Evolutionary conservation across 2,113 vertebrate species (phyloP).

Genomic region (Oxygymnocypris stewartii): DNA sequence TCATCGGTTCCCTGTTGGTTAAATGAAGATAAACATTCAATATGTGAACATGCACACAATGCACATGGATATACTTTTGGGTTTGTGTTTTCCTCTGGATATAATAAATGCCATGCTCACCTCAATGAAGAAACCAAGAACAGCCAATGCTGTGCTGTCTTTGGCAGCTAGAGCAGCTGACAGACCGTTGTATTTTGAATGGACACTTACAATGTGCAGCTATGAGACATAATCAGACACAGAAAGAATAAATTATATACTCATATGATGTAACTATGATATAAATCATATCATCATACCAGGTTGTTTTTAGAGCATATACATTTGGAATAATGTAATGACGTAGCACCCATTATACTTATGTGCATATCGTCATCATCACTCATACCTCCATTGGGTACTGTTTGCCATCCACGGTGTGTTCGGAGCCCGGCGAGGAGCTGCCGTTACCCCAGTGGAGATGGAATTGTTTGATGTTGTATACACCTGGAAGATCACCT

Average conservation of each 20-base stretch:
- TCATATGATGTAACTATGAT: too few species aligned
- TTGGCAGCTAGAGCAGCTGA: background rate
- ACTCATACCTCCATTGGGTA: slow-evolving; percentile 73
- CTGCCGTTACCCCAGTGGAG: slow-evolving; percentile 72
- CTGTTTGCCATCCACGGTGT: slow-evolving; percentile 62
- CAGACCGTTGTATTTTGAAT: slow-evolving; percentile 36
- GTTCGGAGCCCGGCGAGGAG: slow-evolving; percentile 68
- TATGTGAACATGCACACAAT: background rate
- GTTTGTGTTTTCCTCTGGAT: background rate
- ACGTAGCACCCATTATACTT: too few species aligned
- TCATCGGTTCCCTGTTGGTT: background rate
- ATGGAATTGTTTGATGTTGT: slow-evolving; percentile 68
- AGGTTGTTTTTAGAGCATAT: background rate
- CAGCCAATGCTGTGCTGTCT: slow-evolving; percentile 66
- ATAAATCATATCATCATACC: background rate
- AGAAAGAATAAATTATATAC: background rate
- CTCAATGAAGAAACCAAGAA: slow-evolving; percentile 65
- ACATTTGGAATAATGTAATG: background rate
- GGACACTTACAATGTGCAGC: slow-evolving; percentile 76
- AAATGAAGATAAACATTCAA: background rate
- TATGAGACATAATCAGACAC: slow-evolving; percentile 27
- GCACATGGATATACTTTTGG: background rate
- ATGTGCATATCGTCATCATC: background rate
- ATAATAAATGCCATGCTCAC: slow-evolving; percentile 2
- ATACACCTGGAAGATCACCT: slow-evolving; percentile 65